Evolutionary conservation across 2,888 invertebrate genomes (phyloP), one percentile per base, ranked within the genome.

Genomic region (Cotesia congregata): DNA sequence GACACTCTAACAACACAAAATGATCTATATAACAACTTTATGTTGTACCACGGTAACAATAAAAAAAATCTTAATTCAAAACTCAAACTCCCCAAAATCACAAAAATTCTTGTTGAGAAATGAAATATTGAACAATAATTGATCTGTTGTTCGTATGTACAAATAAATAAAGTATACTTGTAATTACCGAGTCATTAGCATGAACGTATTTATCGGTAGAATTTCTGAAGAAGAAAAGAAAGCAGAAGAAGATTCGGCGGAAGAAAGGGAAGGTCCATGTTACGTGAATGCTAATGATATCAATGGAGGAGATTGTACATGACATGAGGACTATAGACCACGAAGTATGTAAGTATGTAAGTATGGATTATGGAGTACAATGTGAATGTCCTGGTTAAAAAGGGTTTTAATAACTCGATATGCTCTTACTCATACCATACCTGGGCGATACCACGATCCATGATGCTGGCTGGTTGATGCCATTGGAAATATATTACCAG

Each of bases 101-200:
- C 30, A 30, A 2, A 30, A 30, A 30, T 30, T 30, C 30, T 30
- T 30, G 30, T 30, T 1, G 1, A 30, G 30, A 30, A 30, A 30
- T 30, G 1, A 30, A 30, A 30, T 30, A 30, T 1, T 30, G 30
- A 30, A 1, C 30, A 30, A 30, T 30, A 30, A 30, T 30, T 30
- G 30, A 30, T 30, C 30, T 30, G 30, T 30, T 30, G 30, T 30
- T 30, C 30, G 30, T 30, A 30, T 30, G 30, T 30, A 30, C 30
- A 1, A 30, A 30, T 30, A 30, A 30, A 30, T 30, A 30, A 30
- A 30, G 30, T 30, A 30, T 2, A 20, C 20, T 80, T 80, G 83
- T 84, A 84, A 87, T 86, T 86, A 85, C 82, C 81, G 72, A 82
- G 77, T 83, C 82, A 86, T 86, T 86, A 87, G 84, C 82, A 83